Percentiles rank a stretch among this genome's conserved stretches.
phyloP scores from a whole-genome alignment of 1,140 invertebrate genomes.

The Contarinia nasturtii region DNA sequence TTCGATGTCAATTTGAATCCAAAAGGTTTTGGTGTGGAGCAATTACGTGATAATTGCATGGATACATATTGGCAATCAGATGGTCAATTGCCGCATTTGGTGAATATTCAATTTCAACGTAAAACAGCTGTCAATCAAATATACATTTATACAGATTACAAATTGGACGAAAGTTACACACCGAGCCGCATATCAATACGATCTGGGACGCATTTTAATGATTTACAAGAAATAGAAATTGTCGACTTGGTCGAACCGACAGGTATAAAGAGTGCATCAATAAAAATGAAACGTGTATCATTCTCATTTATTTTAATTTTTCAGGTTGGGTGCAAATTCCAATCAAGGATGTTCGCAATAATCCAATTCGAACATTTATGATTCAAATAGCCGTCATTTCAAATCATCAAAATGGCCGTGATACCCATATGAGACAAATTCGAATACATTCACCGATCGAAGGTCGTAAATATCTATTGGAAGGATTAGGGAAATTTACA shows the following conservation, averaged over 20 bases:
- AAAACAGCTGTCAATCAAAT: slow-evolving; percentile 93
- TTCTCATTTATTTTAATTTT: too few species aligned
- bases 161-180: slow-evolving; percentile 97
- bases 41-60: slow-evolving; percentile 80
- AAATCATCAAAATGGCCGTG: slow-evolving; percentile 96
- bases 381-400: slow-evolving; percentile 92
- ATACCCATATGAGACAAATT: slow-evolving; percentile 94
- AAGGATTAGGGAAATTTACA: slow-evolving; percentile 55
- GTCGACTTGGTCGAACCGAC: slow-evolving; percentile 85
- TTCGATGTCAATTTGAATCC: slow-evolving; percentile 2
- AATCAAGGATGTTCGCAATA: slow-evolving; percentile 72
- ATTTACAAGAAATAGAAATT: slow-evolving; percentile 92
- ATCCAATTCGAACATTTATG: slow-evolving; percentile 86
- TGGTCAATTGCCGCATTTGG: slow-evolving; percentile 90
- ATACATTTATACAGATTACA: slow-evolving; percentile 94
- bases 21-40: slow-evolving; percentile 90
- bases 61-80: slow-evolving; percentile 99
- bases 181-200: slow-evolving; percentile 88
- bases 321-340: slow-evolving; percentile 89
- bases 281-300: not conserved
- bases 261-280: slow-evolving; percentile 26
- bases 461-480: slow-evolving; percentile 47
- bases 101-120: slow-evolving; percentile 92
- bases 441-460: slow-evolving; percentile 87
- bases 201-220: slow-evolving; percentile 92